These are phyloP conservation scores for Apotomis turbidana DNA, from an alignment of 2,888 invertebrate species.

Conservation along the genomic window DNA sequence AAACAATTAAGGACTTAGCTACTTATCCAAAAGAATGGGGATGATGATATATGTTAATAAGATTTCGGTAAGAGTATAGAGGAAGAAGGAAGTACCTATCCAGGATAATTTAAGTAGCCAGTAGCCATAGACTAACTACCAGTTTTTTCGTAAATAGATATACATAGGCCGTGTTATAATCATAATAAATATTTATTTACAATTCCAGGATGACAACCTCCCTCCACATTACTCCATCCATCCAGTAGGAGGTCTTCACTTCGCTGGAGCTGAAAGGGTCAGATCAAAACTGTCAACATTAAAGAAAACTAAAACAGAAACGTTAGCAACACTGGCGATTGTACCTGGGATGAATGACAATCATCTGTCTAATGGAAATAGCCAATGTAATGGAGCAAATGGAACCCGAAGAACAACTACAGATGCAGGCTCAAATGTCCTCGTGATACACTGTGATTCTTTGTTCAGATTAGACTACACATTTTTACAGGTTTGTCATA, in stretches of 20 bases:
- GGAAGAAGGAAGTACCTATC: no score
- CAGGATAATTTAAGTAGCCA: no score
- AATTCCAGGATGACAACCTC: conserved; percentile 58
- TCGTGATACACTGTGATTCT: conserved; percentile 86
- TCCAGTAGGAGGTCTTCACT: conserved; percentile 72
- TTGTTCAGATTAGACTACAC: conserved; percentile 87
- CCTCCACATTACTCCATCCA: conserved; percentile 68
- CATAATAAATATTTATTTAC: neutral
- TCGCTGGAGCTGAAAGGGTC: conserved; percentile 74
- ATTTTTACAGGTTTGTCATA: conserved; percentile 83
- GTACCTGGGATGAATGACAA: conserved; percentile 49
- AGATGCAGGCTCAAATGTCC: conserved; percentile 48
- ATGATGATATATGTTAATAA: no score
- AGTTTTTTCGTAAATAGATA: no score
- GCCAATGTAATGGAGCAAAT: conserved; percentile 27
- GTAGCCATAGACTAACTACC: no score
- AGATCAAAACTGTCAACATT: conserved; percentile 61
- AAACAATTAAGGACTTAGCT: no score
- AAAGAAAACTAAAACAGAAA: conserved; percentile 47
- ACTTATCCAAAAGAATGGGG: no score
- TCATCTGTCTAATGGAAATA: conserved; percentile 32
- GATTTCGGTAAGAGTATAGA: no score
- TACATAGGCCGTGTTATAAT: no score
- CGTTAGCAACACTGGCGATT: conserved; percentile 54
- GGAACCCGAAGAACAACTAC: conserved; percentile 44